Evolutionary conservation across 2,888 invertebrate genomes (phyloP), one percentile per base, ranked within the genome.

Genomic region (Drosophila atroscutellata): DNA sequence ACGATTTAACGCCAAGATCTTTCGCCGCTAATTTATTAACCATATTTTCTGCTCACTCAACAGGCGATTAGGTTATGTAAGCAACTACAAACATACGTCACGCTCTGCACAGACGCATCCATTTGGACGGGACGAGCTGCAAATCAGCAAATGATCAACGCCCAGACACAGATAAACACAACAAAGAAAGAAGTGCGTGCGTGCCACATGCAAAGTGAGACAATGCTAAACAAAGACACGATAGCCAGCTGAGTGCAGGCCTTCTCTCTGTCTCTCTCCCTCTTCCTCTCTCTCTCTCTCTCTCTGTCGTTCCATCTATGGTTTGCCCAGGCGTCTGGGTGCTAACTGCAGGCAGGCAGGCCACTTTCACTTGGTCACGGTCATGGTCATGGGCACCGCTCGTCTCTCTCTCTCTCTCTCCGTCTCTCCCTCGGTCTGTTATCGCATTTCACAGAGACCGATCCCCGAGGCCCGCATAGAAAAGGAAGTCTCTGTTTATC

Each of bases 311-410:
- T 45, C 24, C 24, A 24, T 24, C 24, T 45, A 45, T 24, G 45
- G 26, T 2, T 24, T 8, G 24, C 7, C 28, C 55, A 51, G 68
- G 58, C 28, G 52, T 37, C 58, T 71, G 59, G 59, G 66, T 55
- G 63, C 69, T 51, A 55, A 65, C 70, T 74, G 74, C 83, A 62
- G 63, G 65, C 72, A 64, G 84, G 72, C 83, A 60, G 59, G 67
- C 72, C 68, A 87, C 86, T 86, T 86, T 86, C 87, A 84, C 89
- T 77, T 89, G 84, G 86, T 84, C 89, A 89, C 70, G 86, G 89
- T 89, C 86, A 86, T 87, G 89, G 89, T 73, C 84, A 78, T 28
- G 69, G 72, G 47, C 47, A 52, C 4, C 20, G 24, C 24, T 45
- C 4, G 24, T 45, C 45, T 45, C 37, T 37, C 37, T 45, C 45